Evolutionary conservation across 1,140 invertebrate genomes (phyloP).

Genomic region (Drosophila pseudoananassae): DNA sequence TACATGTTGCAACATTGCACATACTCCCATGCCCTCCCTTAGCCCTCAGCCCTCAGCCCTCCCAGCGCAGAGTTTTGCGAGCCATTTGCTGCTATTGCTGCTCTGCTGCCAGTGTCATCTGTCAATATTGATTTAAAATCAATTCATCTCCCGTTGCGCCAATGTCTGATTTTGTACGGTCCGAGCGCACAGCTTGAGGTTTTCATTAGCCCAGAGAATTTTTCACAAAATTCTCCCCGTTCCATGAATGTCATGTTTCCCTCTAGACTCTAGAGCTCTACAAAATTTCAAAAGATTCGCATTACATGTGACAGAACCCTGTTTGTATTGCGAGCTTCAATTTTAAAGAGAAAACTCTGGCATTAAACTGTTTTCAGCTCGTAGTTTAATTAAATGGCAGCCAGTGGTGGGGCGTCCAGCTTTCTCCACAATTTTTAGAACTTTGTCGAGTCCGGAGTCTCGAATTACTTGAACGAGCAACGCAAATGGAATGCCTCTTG

Average conservation of each 20-base stretch:
- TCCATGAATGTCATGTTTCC: background rate
- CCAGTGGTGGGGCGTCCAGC: background rate
- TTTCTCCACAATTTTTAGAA: background rate
- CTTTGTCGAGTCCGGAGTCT: conserved; percentile 5
- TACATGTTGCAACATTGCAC: conserved; percentile 32
- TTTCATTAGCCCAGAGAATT: conserved; percentile 61
- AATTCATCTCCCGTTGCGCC: conserved; percentile 75
- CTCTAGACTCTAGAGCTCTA: background rate
- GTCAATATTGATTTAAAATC: conserved; percentile 82
- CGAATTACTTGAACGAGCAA: conserved; percentile 31
- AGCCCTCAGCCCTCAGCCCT: background rate
- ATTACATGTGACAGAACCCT: background rate
- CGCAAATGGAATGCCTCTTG: conserved; percentile 32
- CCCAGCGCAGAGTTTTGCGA: conserved; percentile 5
- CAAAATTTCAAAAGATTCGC: background rate
- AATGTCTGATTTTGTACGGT: conserved; percentile 61
- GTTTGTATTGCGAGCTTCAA: background rate
- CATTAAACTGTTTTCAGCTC: background rate
- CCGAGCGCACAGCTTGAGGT: conserved; percentile 64
- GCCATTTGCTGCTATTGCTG: conserved; percentile 17
- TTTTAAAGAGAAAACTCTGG: background rate
- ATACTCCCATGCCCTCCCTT: background rate
- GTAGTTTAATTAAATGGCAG: background rate
- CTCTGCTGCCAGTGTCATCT: conserved; percentile 63
- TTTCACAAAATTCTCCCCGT: conserved; percentile 13